Conservation (phyloP, 1,140 invertebrate species). For the Anadara kagoshimensis region DNA sequence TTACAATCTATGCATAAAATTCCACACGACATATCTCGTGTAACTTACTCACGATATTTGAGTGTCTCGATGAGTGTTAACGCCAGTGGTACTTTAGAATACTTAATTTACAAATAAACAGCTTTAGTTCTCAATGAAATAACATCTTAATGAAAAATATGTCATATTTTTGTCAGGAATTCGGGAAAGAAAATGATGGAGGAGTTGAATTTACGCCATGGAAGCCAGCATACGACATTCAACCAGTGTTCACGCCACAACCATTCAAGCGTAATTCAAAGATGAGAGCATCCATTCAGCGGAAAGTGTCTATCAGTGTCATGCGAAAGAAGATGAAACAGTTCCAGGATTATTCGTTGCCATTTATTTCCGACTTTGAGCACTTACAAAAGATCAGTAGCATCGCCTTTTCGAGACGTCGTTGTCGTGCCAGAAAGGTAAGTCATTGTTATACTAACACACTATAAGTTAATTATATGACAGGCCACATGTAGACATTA, state of each 20-base stretch:
- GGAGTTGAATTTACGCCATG: slow-evolving; percentile 4
- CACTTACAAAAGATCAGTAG: background rate
- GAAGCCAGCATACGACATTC: slow-evolving; percentile 19
- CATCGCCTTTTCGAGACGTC: background rate
- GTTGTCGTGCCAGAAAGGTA: slow-evolving; percentile 4
- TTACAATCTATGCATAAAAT: too few relatives aligned
- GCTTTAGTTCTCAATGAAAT: too few relatives aligned
- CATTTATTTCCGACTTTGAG: slow-evolving; percentile 17
- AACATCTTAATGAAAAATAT: too few relatives aligned
- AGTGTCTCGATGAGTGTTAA: too few relatives aligned
- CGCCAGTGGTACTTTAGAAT: too few relatives aligned
- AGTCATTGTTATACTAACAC: background rate
- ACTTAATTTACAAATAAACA: too few relatives aligned
- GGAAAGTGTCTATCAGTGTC: slow-evolving; percentile 36
- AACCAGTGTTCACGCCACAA: slow-evolving; percentile 30
- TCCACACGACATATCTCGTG: too few relatives aligned
- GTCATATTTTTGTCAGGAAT: too few relatives aligned
- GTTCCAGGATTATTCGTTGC: slow-evolving; percentile 41
- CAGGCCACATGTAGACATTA: too few relatives aligned
- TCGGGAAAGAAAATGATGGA: too few relatives aligned
- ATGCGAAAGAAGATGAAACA: slow-evolving; percentile 41
- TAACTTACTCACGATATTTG: too few relatives aligned
- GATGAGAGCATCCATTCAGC: slow-evolving; percentile 22
- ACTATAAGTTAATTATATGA: too few relatives aligned
- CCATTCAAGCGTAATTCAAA: slow-evolving; percentile 24